phyloP scores from a whole-genome alignment of 2,797 vertebrate genomes.

The Pipistrellus pygmaeus region DNA sequence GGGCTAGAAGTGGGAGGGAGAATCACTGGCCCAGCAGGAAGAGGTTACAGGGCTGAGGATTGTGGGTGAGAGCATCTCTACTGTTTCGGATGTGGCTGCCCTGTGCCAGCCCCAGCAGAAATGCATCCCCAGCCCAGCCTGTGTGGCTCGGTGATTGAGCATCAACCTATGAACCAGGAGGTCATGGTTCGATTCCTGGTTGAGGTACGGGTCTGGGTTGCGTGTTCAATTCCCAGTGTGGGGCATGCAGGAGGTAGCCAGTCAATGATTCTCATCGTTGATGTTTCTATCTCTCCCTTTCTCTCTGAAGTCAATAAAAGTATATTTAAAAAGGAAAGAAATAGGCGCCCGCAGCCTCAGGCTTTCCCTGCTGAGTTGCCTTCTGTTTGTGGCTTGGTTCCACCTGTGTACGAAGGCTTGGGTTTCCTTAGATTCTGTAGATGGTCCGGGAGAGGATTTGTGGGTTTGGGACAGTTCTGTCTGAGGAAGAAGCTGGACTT shows the following conservation, averaged over 20 bases:
- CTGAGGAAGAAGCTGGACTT: neutral
- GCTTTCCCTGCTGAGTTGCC: neutral
- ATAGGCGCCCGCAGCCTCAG: rapidly evolving
- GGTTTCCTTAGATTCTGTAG: neutral
- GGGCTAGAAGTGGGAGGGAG: neutral
- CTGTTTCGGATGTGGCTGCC: neutral
- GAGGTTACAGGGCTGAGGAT: neutral
- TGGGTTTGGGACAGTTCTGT: neutral
- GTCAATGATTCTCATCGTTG: too few relatives aligned
- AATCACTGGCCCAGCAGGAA: neutral
- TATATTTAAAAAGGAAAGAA: neutral
- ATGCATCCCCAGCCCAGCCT: too few relatives aligned
- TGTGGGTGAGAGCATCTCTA: neutral
- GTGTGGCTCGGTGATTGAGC: too few relatives aligned
- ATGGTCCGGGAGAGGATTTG: neutral
- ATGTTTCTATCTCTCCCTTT: too few relatives aligned
- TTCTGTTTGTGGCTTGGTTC: neutral
- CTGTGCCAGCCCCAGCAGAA: neutral
- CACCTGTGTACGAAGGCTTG: neutral
- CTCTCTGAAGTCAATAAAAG: too few relatives aligned
- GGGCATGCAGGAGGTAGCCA: too few relatives aligned
- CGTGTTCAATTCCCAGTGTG: too few relatives aligned
- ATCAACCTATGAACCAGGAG: too few relatives aligned
- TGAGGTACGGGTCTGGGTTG: too few relatives aligned
- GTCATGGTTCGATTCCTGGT: too few relatives aligned